phyloP scores from a whole-genome alignment of 2,113 vertebrate species.

The Tupaia chinensis region DNA sequence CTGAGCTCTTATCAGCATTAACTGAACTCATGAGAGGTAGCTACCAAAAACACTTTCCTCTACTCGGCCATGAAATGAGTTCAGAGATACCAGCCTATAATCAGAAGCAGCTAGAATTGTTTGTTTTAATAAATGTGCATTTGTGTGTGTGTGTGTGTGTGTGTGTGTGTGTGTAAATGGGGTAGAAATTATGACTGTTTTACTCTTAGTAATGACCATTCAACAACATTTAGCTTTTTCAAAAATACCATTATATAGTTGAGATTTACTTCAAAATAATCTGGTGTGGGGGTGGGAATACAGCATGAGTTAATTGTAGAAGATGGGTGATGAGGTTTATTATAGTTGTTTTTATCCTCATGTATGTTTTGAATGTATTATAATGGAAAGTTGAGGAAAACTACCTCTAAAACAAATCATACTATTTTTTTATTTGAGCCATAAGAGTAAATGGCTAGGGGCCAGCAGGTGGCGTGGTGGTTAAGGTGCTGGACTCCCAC shows the following conservation, averaged over 20 bases:
- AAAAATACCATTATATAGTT: neutral
- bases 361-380: neutral
- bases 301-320: fast-evolving
- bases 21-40: neutral
- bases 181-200: neutral
- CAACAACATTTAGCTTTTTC: neutral
- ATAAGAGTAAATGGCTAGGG: neutral
- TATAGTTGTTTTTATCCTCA: fast-evolving
- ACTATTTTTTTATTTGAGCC: neutral
- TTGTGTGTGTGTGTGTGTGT: neutral
- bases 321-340: neutral
- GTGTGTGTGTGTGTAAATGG: fast-evolving
- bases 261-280: neutral
- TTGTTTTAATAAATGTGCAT: neutral
- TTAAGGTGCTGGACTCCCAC: too few species aligned
- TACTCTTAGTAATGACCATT: neutral
- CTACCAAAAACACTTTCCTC: fast-evolving
- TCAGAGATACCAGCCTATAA: fast-evolving
- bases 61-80: neutral
- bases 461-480: too few species aligned
- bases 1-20: neutral
- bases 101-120: neutral
- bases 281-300: fast-evolving
- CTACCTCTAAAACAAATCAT: neutral
- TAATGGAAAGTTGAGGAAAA: neutral